A percentile compares a stretch with the other conserved stretches of the same genome.
phyloP scores from a whole-genome alignment of 2,797 vertebrate species.

The Enteromius viviparus region DNA sequence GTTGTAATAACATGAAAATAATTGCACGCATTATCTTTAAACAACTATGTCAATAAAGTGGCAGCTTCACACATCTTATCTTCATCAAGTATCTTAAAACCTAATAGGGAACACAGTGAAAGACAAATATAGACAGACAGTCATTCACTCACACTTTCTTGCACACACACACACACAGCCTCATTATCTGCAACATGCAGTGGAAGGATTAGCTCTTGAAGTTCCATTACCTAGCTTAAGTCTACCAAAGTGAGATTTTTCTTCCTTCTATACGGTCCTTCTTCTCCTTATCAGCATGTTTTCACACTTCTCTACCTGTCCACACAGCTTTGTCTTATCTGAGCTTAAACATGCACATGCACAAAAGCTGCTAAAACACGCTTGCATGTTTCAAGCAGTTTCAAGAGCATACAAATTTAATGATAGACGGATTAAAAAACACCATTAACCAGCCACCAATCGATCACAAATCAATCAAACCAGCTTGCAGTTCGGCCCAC shows the following conservation, averaged over 20 bases:
- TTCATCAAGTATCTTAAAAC: conserved; percentile 41
- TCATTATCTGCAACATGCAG: conserved; percentile 56
- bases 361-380: conserved; percentile 29
- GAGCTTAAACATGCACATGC: conserved; percentile 24
- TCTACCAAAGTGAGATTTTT: conserved; percentile 48
- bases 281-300: conserved; percentile 54
- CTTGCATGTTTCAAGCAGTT: conserved; percentile 22
- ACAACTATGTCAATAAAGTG: not conserved
- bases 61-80: conserved; percentile 24
- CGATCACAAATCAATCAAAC: conserved; percentile 34
- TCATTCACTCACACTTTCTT: not conserved
- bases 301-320: conserved; percentile 44
- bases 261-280: conserved; percentile 38
- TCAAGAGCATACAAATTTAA: not conserved
- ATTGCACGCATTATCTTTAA: not conserved
- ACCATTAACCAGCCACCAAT: not conserved
- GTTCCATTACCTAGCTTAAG: conserved; percentile 53
- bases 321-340: conserved; percentile 31
- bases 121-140: not conserved
- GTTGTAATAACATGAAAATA: not conserved
- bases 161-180: conserved; percentile 13
- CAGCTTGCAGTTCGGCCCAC: not conserved
- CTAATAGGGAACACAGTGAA: not conserved
- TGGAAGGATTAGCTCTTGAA: conserved; percentile 50
- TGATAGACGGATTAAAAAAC: not conserved